These are phyloP conservation scores for Micrastur ruficollis DNA, from an alignment of 2,797 vertebrate genomes.

Conservation along the genomic window DNA sequence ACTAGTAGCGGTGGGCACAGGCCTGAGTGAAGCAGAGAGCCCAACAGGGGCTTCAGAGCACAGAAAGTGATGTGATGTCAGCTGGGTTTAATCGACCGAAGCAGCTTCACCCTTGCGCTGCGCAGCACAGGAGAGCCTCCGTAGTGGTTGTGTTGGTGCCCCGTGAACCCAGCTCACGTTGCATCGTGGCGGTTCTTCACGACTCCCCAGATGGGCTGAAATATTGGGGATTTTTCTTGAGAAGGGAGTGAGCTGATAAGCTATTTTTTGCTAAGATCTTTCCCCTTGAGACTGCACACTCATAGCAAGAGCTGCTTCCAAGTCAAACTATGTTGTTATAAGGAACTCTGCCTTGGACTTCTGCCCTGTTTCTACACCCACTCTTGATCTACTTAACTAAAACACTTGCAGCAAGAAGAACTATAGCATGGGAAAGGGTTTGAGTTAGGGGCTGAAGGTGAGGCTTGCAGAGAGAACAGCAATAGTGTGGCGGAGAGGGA, in stretches of 20 bases:
- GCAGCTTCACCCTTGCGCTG: neutral
- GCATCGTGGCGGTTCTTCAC: neutral
- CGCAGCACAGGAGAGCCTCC: neutral
- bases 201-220: neutral
- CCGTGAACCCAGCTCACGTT: neutral
- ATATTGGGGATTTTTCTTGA: conserved; percentile 5
- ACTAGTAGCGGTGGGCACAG: neutral
- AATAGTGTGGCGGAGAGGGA: neutral
- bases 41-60: neutral
- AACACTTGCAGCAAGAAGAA: conserved; percentile 22
- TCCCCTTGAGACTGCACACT: conserved; percentile 41
- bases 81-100: neutral
- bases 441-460: neutral
- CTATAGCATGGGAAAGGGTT: neutral
- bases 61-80: neutral
- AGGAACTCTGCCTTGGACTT: conserved; percentile 48
- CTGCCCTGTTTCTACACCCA: conserved; percentile 54
- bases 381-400: conserved; percentile 42
- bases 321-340: neutral
- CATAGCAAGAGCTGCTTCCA: conserved; percentile 46
- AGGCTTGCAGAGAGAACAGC: neutral
- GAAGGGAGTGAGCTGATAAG: conserved; percentile 28
- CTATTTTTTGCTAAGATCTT: conserved; percentile 28
- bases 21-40: neutral
- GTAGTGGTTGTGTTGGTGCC: neutral